Base-by-base conservation (phyloP, 2,888 invertebrate genomes). In the Epirrhoe alternata region DNA sequence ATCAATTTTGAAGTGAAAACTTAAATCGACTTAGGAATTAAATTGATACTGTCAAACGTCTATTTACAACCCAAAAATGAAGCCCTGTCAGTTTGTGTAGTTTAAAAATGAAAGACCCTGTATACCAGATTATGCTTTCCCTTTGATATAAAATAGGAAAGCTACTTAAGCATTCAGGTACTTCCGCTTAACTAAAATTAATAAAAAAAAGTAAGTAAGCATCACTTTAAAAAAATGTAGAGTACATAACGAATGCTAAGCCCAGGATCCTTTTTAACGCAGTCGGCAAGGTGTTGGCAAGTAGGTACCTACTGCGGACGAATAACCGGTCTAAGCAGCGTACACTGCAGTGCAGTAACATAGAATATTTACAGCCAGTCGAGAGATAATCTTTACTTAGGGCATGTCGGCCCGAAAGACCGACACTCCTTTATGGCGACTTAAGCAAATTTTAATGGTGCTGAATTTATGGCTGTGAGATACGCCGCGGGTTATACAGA, bases 381-480 rank as follows among this genome's bases (percentile, higher is more conserved):
- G 64, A 56, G 63, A 70, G 69, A 71, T 74, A 75, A 75, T 65
- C 71, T 71, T 69, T 71, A 70, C 73, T 73, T 68, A 75, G 69
- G 69, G 70, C 71, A 68, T 58, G 56, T 14, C 49, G 51, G 52
- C 53, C 57, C 31, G 54, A 60, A 12, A 54, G 49, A 49, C 53
- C 77, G 75, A 79, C 84, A 82, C 84, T 83, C 82, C 78, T 87
- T 88, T 88, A 89, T 86, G 82, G 83, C 83, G 83, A 83, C 81
- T 86, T 86, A 85, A 87, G 87, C 85, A 86, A 87, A 88, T 87
- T 88, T 88, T 88, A 89, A 87, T 83, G 84, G 80, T 81, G 76
- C 74, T 77, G 73, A 81, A 87, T 87, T 89, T 87, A 88, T 79
- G 82, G 78, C 80, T 57, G 47, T 16, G 33, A 59, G 60, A 56